Percentiles rank a stretch among this genome's conserved stretches.
phyloP scores from a whole-genome alignment of 2,797 vertebrate species.

The Mus spretus region DNA sequence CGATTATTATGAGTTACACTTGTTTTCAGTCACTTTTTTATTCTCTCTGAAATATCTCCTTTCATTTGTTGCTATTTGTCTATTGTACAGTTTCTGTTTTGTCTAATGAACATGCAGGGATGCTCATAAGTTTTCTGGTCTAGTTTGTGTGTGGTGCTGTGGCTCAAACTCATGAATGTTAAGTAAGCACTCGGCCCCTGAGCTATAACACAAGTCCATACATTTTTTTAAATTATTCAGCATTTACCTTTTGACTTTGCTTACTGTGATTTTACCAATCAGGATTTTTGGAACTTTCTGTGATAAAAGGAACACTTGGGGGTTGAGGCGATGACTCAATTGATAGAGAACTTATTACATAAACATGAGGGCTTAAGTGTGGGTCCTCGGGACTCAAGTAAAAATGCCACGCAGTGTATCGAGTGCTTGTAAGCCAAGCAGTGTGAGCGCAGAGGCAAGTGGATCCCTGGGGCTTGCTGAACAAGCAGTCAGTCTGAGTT shows the following conservation, averaged over 20 bases:
- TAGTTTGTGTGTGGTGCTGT: not conserved
- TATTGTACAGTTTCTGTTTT: not conserved
- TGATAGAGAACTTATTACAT: no score
- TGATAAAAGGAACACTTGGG: not conserved
- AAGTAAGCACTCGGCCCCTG: not conserved
- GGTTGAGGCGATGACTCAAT: not conserved
- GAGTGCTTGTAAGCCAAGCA: not conserved
- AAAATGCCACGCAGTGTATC: not conserved
- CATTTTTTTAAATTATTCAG: not conserved
- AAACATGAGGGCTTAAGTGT: not conserved
- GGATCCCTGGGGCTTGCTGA: not conserved
- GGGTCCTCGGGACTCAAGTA: not conserved
- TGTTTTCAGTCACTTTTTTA: not conserved
- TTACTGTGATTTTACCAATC: not conserved
- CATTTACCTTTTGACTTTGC: not conserved
- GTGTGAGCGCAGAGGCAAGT: not conserved
- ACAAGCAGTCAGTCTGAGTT: not conserved
- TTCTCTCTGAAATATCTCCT: constrained; percentile 14
- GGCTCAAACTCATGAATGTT: not conserved
- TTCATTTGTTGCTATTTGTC: not conserved
- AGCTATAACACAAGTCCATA: not conserved
- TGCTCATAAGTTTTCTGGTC: not conserved
- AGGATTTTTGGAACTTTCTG: not conserved
- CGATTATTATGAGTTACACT: not conserved
- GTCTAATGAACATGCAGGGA: not conserved